Evolutionary conservation across 1,140 invertebrate genomes (phyloP).

Genomic region (Bombus confusus): DNA sequence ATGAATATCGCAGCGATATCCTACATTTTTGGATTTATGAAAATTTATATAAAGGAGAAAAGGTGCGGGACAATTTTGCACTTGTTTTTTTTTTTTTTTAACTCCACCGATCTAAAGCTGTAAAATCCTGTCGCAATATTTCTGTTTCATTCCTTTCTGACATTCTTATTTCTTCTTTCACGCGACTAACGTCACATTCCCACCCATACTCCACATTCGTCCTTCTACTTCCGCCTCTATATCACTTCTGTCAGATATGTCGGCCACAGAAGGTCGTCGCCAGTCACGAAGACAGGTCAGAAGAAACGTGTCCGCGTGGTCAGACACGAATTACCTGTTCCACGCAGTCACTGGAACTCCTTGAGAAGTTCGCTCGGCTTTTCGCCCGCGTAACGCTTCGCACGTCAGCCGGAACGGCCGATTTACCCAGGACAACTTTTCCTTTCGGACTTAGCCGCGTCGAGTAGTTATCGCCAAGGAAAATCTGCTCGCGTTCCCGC

Average conservation of each 20-base stretch:
- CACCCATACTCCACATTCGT: not conserved
- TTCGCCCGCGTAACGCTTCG: slow-evolving; percentile 53
- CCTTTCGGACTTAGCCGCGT: not conserved
- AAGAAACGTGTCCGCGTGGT: slow-evolving; percentile 48
- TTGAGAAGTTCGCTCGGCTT: slow-evolving; percentile 62
- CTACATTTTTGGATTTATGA: not conserved
- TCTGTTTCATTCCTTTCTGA: not conserved
- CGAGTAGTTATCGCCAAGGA: slow-evolving; percentile 5
- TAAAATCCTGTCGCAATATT: not conserved
- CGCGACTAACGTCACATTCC: not conserved
- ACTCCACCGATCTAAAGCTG: not conserved
- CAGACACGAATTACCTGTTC: slow-evolving; percentile 65
- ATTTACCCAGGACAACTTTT: slow-evolving; percentile 50
- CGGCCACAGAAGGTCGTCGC: slow-evolving; percentile 34
- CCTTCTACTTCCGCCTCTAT: slow-evolving; percentile 9
- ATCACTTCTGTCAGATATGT: too few relatives aligned
- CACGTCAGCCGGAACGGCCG: slow-evolving; percentile 50
- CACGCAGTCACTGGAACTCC: slow-evolving; percentile 61
- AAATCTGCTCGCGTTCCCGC: slow-evolving; percentile 34
- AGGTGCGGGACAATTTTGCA: not conserved
- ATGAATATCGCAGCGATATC: not conserved
- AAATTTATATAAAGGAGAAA: not conserved
- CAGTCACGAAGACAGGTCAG: slow-evolving; percentile 42
- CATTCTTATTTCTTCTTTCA: too few relatives aligned
- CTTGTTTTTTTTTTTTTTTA: not conserved